phyloP scores from a whole-genome alignment of 2,797 vertebrate genomes.

The Hippocampus kuda region DNA sequence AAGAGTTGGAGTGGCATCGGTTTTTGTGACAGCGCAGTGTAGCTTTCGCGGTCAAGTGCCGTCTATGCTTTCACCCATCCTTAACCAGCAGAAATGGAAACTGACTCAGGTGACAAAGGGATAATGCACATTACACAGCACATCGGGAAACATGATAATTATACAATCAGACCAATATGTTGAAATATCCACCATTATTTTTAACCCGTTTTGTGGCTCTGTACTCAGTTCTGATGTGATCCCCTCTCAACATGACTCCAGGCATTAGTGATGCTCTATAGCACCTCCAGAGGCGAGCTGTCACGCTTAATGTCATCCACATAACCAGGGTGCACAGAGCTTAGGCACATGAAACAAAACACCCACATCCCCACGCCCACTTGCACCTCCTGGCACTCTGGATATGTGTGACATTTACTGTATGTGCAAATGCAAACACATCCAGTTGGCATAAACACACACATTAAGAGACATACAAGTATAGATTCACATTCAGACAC shows the following conservation, averaged over 20 bases:
- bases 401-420: constrained; percentile 42
- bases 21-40: background rate
- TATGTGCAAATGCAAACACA: constrained; percentile 35
- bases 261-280: constrained; percentile 27
- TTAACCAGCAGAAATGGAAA: background rate
- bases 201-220: constrained; percentile 1
- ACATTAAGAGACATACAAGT: constrained; percentile 12
- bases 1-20: background rate
- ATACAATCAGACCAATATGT: background rate
- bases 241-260: constrained; percentile 16
- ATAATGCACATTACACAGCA: background rate
- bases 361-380: constrained; percentile 57
- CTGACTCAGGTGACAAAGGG: background rate
- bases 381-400: constrained; percentile 50
- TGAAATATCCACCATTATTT: background rate
- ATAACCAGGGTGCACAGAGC: constrained; percentile 56
- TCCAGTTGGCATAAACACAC: constrained; percentile 23
- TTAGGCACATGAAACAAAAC: constrained; percentile 57
- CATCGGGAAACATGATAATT: background rate
- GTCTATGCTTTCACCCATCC: background rate
- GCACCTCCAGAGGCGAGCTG: constrained; percentile 51
- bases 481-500: background rate
- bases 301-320: constrained; percentile 58
- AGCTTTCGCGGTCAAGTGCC: background rate
- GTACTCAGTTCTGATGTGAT: constrained; percentile 9